Evolutionary conservation across 1,140 invertebrate species (phyloP).

Genomic region (Drosophila murphyi): DNA sequence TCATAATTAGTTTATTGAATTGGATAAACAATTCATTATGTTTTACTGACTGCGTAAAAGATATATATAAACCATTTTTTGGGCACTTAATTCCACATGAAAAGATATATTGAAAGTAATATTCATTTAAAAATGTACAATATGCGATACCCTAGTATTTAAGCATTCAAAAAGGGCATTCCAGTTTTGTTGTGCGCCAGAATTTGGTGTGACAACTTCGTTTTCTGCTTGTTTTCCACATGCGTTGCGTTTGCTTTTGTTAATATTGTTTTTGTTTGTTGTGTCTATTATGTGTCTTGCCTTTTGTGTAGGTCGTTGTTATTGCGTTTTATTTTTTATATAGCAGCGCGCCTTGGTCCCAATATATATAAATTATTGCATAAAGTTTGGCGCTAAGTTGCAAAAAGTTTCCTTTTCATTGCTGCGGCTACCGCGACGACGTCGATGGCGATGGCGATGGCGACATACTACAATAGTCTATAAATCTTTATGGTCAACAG

Average conservation of each 20-base stretch:
- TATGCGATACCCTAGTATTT: too few relatives aligned
- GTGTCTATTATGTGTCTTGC: conserved; percentile 63
- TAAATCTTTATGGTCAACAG: conserved; percentile 83
- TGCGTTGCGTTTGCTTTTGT: conserved; percentile 50
- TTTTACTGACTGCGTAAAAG: too few relatives aligned
- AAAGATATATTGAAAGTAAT: too few relatives aligned
- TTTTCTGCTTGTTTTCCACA: conserved; percentile 29
- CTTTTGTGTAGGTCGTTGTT: conserved; percentile 70
- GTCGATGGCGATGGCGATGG: conserved; percentile 7
- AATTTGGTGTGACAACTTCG: background rate
- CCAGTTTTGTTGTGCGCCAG: background rate
- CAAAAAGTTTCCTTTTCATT: conserved; percentile 83
- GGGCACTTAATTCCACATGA: too few relatives aligned
- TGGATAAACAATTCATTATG: background rate
- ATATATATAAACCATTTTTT: too few relatives aligned
- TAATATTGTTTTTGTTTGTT: conserved; percentile 44
- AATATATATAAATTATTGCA: conserved; percentile 84
- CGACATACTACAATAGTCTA: conserved; percentile 81
- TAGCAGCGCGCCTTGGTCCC: conserved; percentile 44
- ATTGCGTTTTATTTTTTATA: conserved; percentile 53
- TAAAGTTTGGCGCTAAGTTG: conserved; percentile 84
- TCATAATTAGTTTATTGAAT: background rate
- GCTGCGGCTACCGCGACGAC: conserved; percentile 60
- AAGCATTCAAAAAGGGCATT: conserved; percentile 13
- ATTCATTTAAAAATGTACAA: too few relatives aligned